phyloP scores from a whole-genome alignment of 2,888 invertebrate genomes.

The Agriopis aurantiaria region DNA sequence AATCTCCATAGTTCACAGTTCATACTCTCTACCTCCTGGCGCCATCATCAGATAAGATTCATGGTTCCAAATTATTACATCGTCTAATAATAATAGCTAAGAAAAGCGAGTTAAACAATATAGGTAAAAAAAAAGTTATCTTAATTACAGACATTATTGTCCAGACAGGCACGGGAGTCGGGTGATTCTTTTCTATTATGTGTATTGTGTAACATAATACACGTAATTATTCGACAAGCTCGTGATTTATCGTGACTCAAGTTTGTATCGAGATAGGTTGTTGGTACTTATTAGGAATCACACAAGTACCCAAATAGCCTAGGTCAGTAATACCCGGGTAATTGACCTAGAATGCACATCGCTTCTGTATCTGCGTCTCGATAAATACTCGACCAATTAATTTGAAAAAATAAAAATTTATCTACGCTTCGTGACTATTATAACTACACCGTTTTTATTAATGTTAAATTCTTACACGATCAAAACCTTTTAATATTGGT shows the following conservation, averaged over 20 bases:
- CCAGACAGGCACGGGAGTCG: no score
- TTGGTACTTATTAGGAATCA: conserved; percentile 10
- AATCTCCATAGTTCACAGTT: no score
- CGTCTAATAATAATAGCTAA: no score
- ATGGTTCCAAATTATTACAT: no score
- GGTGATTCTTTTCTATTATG: not conserved
- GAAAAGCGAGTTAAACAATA: no score
- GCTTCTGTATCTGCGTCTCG: conserved; percentile 17
- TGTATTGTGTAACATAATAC: not conserved
- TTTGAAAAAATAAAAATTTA: conserved; percentile 28
- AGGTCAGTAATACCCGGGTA: conserved; percentile 21
- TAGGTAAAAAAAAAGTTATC: no score
- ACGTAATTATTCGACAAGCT: not conserved
- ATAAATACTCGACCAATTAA: conserved; percentile 7
- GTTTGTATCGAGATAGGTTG: not conserved
- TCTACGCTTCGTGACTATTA: conserved; percentile 22
- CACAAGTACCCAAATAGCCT: conserved; percentile 16
- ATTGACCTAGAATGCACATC: conserved; percentile 27
- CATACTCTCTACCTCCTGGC: no score
- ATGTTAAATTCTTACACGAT: conserved; percentile 18
- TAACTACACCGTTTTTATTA: conserved; percentile 9
- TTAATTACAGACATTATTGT: no score
- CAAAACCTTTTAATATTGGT: conserved; percentile 12
- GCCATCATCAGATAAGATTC: no score
- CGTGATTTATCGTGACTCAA: not conserved